phyloP scores from a whole-genome alignment of 2,888 invertebrate species.

The Apodemia hepburni region DNA sequence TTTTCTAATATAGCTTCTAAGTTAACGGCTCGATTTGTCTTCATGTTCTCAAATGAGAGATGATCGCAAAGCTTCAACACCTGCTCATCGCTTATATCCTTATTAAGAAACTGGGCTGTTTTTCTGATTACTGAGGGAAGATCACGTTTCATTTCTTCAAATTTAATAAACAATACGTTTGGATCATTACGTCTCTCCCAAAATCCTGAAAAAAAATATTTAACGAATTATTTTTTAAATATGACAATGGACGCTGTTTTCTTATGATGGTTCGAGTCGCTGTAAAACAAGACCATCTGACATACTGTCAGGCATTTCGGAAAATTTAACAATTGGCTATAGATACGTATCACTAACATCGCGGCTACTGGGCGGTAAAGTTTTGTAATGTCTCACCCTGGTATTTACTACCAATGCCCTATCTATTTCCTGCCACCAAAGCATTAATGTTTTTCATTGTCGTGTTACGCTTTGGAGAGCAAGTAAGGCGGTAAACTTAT shows the following conservation, averaged over 20 bases:
- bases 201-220: conserved; percentile 65
- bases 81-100: conserved; percentile 83
- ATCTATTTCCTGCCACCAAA: too few species aligned
- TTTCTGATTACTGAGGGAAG: conserved; percentile 82
- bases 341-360: too few species aligned
- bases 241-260: not conserved
- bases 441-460: too few species aligned
- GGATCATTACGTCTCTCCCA: conserved; percentile 85
- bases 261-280: too few species aligned
- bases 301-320: too few species aligned
- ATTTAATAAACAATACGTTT: conserved; percentile 88
- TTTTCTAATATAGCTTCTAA: conserved; percentile 82
- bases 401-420: too few species aligned
- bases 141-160: conserved; percentile 91
- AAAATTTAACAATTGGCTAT: too few species aligned
- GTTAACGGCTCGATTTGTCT: conserved; percentile 89
- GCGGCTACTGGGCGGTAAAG: too few species aligned
- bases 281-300: too few species aligned
- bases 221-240: not conserved
- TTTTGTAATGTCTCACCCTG: too few species aligned
- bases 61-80: conserved; percentile 85
- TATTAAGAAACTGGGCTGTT: conserved; percentile 87
- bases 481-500: too few species aligned
- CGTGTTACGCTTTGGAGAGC: too few species aligned
- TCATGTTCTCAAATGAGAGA: conserved; percentile 91